Base-by-base conservation (phyloP, 2,888 invertebrate genomes). In the Folsomia manolachei region DNA sequence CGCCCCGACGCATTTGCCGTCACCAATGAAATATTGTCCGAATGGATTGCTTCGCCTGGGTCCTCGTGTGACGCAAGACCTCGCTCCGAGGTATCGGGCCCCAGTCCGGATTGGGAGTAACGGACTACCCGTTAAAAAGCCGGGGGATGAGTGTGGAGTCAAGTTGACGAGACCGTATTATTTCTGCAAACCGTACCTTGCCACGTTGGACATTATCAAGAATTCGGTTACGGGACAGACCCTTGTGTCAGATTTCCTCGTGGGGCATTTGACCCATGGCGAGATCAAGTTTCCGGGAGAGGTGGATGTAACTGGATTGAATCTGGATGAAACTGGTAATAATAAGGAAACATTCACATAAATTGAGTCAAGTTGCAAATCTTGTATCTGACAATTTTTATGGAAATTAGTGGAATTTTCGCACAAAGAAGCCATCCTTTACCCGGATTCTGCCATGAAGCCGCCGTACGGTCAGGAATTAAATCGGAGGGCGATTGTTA, bases 391-490 rank as follows among this genome's bases (percentile, higher is more conserved):
- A n/a, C n/a, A n/a, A n/a, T n/a, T n/a, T n/a, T 26, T 64, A 7
- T 19, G 21, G 23, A 23, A 21, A 51, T 51, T 87, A 89, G 95
- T 97, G 0, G 91, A 93, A 82, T 94, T 97, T 84, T 88, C 95
- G 2, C 91, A 94, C 83, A 95, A 95, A 83, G 97, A 98, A 84
- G 90, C 98, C 1, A 91, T 92, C 23, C 90, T 99, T 7, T 99
- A 99, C 86, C 97, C 97, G 0, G 86, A 87, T 79, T 92, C 94
- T 77, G 87, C 4, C 14, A 39, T 88, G 0, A 88, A 88, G 72
- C 98, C 98, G 0, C 88, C 91, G 0, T 85, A 92, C 11, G 97
- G 97, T 0, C 87, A 88, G 73, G 96, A 91, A 0, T 86, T 99
- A 61, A 98, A 99, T 86, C 88, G 94, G 11, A 89, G 89, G 63